Percentiles rank a stretch among this genome's conserved stretches.
These are phyloP conservation scores for Halisarca cf. caerulea DNA, from an alignment of 37 sponge, comb jelly and placozoan genomes.

Conservation along the genomic window DNA sequence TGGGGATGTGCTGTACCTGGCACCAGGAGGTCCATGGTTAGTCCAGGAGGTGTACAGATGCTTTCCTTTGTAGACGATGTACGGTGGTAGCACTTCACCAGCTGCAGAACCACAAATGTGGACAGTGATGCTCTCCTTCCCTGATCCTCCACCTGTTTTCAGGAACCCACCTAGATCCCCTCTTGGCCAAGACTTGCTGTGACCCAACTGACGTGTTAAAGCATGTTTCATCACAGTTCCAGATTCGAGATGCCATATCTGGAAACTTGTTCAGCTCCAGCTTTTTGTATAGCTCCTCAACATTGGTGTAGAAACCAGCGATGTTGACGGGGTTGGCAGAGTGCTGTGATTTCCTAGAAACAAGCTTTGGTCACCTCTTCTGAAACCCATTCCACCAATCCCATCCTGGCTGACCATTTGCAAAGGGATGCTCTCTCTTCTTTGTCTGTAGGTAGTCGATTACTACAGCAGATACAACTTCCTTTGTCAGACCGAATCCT, in stretches of 20 bases:
- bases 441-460: constrained; percentile 26
- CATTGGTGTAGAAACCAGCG: neutral
- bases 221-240: constrained; percentile 50
- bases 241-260: constrained; percentile 21
- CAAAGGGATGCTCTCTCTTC: constrained; percentile 31
- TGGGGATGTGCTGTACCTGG: constrained; percentile 3
- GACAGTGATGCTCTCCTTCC: constrained; percentile 43
- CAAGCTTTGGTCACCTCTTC: constrained; percentile 30
- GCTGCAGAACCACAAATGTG: constrained; percentile 37
- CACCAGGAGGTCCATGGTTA: constrained; percentile 35
- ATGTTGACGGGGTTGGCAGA: constrained; percentile 11
- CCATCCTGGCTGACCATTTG: constrained; percentile 23
- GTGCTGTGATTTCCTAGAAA: constrained; percentile 32
- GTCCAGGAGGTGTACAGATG: constrained; percentile 25
- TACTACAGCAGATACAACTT: constrained; percentile 29
- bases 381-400: constrained; percentile 43
- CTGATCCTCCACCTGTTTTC: constrained; percentile 41
- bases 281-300: neutral
- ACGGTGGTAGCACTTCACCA: constrained; percentile 53
- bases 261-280: neutral
- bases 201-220: constrained; percentile 24
- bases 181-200: constrained; percentile 18
- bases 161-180: constrained; percentile 29
- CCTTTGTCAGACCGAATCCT: constrained; percentile 38
- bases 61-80: constrained; percentile 42